Base-by-base conservation (phyloP, 2,797 vertebrate genomes). In the Ctenopoma kingsleyae region DNA sequence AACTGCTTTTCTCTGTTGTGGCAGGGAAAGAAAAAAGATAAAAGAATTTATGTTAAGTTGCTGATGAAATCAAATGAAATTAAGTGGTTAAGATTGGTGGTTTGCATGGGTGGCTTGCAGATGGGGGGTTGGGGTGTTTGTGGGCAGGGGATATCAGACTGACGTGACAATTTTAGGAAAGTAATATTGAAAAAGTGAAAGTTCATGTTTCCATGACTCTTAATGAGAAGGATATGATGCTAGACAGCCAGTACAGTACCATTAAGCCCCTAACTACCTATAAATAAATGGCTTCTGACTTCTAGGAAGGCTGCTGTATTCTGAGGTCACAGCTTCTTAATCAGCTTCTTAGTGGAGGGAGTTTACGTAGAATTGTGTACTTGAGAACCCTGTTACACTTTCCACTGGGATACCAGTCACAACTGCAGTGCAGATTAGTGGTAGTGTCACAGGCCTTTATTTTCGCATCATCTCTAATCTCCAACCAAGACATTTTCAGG, bases 201-300 rank as follows among this genome's bases (percentile, higher is more conserved):
- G 65, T 67, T 81, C 58, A 64, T 64, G 71, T 56, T 48, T 44
- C 55, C 30, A 10, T 62, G 76, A 71, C 52, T 71, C 70, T 36
- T 67, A 51, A 63, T 59, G 69, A 58, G 74, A 69, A 54, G 44
- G 82, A 80, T 70, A 67, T 53, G 67, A 85, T 70, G 55, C 58
- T 71, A 80, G 74, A 80, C 76, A 71, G 68, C 40, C 69, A 55
- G 72, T 54, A 66, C 78, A 60, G 78, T 72, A 27, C 75, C 80
- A 85, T 85, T 88, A 87, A 87, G 78, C 55, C 67, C 74, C 89
- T 93, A 92, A 92, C 93, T 94, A 92, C 74, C 90, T 93, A 91
- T 91, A 92, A 92, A 94, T 94, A 92, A 83, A 86, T 85, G 86
- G 86, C 80, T 88, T 69, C 75, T 83, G 85, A 86, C 79, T 92